These are phyloP conservation scores for Salarias fasciatus DNA, from an alignment of 2,797 vertebrate genomes.

Conservation along the genomic window DNA sequence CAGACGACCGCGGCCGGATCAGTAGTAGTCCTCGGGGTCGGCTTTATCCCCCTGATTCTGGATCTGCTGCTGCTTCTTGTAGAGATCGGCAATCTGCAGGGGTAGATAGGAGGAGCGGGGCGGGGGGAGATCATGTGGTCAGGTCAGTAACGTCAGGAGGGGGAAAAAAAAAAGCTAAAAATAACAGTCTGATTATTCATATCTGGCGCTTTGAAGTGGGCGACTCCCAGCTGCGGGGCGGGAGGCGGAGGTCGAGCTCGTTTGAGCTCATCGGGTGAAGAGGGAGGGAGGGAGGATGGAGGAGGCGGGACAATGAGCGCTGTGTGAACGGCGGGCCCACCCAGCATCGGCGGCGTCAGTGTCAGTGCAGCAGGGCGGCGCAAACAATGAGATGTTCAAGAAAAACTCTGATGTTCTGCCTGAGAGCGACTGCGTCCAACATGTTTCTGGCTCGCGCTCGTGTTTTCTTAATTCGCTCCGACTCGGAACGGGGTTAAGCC, in stretches of 20 bases:
- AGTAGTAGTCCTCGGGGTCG: conserved; percentile 86
- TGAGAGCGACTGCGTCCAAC: background rate
- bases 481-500: background rate
- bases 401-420: conserved; percentile 31
- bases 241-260: conserved; percentile 50
- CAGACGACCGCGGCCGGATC: conserved; percentile 55
- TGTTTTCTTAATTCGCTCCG: background rate
- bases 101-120: conserved; percentile 3
- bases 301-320: conserved; percentile 39
- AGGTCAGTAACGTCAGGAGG: conserved; percentile 61
- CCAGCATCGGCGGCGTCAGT: conserved; percentile 24
- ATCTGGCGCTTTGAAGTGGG: conserved; percentile 60
- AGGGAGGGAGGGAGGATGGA: conserved; percentile 2
- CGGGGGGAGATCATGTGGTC: conserved; percentile 45
- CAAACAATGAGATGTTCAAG: conserved; percentile 42
- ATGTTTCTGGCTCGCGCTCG: background rate
- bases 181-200: conserved; percentile 73
- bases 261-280: conserved; percentile 20
- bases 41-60: conserved; percentile 88
- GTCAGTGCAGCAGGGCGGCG: conserved; percentile 19
- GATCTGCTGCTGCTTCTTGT: conserved; percentile 91
- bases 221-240: conserved; percentile 56
- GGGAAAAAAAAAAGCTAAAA: conserved; percentile 69
- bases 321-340: conserved; percentile 35
- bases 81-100: conserved; percentile 88